These are phyloP conservation scores for Fukomys damarensis DNA, from an alignment of 2,113 vertebrate species.

Conservation along the genomic window DNA sequence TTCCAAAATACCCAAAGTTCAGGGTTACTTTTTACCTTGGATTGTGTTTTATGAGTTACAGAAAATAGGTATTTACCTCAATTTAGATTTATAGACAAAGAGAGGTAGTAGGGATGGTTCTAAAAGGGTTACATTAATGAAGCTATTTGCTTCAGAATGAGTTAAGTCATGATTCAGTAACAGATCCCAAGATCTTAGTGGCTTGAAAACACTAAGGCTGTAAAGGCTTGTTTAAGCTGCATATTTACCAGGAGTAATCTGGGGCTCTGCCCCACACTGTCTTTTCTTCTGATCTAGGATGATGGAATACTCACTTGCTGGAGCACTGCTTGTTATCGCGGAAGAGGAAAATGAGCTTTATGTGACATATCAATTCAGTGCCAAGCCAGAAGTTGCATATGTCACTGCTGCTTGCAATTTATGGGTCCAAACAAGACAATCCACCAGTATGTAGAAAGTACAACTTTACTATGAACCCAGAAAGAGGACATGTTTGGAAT, in stretches of 20 bases:
- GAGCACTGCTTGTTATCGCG: background rate
- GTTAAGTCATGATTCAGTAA: background rate
- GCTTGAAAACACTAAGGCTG: background rate
- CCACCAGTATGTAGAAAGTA: background rate
- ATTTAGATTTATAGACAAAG: slow-evolving; percentile 2
- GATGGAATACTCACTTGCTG: background rate
- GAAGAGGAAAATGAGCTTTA: background rate
- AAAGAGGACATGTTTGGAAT: background rate
- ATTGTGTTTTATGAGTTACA: background rate
- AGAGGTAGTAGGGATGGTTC: background rate
- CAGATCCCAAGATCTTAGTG: background rate
- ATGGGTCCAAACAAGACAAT: background rate
- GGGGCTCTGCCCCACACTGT: background rate
- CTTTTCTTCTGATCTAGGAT: background rate
- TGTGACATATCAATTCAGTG: background rate
- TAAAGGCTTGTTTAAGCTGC: background rate
- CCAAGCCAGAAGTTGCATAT: background rate
- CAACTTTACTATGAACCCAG: background rate
- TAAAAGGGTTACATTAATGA: background rate
- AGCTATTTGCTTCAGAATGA: background rate
- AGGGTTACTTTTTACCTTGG: background rate
- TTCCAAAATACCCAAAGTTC: background rate
- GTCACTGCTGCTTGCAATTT: background rate
- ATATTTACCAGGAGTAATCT: background rate
- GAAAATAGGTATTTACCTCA: background rate